Evolutionary conservation across 2,797 vertebrate species (phyloP).

Genomic region (Bucorvus abyssinicus): DNA sequence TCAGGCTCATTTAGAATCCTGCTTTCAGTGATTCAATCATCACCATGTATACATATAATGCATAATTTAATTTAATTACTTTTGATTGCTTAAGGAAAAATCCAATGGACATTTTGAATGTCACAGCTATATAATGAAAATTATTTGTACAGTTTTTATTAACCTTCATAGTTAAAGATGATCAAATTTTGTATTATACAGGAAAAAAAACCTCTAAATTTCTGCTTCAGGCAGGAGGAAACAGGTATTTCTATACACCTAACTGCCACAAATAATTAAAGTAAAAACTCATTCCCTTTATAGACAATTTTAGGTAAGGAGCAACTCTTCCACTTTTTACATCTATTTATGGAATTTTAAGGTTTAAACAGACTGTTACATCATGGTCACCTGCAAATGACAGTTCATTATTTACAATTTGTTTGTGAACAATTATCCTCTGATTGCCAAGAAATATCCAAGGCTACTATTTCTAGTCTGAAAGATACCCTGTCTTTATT

Average conservation of each 20-base stretch:
- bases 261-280: background rate
- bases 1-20: background rate
- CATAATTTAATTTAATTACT: slow-evolving; percentile 41
- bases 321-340: background rate
- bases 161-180: background rate
- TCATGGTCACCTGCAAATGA: background rate
- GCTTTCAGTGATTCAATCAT: background rate
- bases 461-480: background rate
- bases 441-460: background rate
- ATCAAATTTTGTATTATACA: background rate
- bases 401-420: background rate
- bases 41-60: background rate
- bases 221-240: background rate
- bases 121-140: background rate
- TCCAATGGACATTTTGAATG: background rate
- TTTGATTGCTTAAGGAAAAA: slow-evolving; percentile 29
- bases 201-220: background rate
- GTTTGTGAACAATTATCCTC: background rate
- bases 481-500: background rate
- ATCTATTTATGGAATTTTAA: background rate
- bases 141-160: slow-evolving; percentile 7
- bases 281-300: background rate
- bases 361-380: background rate
- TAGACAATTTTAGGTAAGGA: background rate
- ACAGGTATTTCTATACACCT: background rate